These are phyloP conservation scores for Solenopsis fugax DNA, from an alignment of 1,140 invertebrate genomes.

Conservation along the genomic window DNA sequence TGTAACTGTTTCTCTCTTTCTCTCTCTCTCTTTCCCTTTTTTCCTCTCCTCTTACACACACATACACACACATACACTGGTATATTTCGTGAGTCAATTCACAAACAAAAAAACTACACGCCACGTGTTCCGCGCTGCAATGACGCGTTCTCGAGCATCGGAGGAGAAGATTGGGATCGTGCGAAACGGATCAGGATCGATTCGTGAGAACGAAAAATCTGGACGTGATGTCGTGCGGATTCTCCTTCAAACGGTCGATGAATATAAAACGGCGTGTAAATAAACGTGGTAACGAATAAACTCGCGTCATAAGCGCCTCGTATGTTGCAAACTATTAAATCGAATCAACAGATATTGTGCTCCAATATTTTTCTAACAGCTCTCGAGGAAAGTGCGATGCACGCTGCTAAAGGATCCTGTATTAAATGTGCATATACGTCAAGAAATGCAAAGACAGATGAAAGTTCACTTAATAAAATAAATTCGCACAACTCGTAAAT, in stretches of 20 bases:
- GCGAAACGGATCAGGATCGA: slow-evolving; percentile 16
- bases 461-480: neutral
- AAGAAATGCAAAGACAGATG: neutral
- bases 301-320: neutral
- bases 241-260: neutral
- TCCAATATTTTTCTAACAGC: neutral
- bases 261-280: neutral
- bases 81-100: slow-evolving; percentile 41
- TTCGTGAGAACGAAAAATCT: slow-evolving; percentile 32
- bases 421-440: neutral
- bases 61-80: neutral
- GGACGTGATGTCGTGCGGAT: neutral
- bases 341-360: neutral
- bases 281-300: neutral
- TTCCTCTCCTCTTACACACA: neutral
- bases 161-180: slow-evolving; percentile 3
- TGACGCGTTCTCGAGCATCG: slow-evolving; percentile 24
- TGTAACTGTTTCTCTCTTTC: neutral
- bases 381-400: neutral
- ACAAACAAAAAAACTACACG: slow-evolving; percentile 45
- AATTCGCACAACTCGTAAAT: neutral
- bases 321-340: neutral
- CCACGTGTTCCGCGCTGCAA: slow-evolving; percentile 39
- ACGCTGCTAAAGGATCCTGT: neutral
- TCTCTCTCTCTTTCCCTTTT: neutral